Conservation (phyloP, 2,113 vertebrate species). For the Taurulus bubalis region DNA sequence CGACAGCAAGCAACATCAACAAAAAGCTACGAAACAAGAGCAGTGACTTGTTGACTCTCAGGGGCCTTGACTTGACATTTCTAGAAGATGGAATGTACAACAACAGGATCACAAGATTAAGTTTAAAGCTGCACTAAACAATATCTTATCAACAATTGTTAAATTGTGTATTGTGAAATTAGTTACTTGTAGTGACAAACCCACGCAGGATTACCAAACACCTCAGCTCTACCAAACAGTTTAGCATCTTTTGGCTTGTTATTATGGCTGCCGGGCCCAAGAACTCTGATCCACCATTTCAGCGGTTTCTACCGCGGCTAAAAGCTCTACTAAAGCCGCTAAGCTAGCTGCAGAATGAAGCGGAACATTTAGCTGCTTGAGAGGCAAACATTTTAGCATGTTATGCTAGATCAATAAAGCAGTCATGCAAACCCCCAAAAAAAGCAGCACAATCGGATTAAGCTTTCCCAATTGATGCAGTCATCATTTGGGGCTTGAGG, state of each 20-base stretch:
- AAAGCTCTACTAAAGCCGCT: neutral
- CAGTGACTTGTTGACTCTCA: slow-evolving; percentile 15
- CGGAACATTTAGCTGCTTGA: neutral
- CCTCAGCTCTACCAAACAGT: neutral
- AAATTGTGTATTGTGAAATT: neutral
- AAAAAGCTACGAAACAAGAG: slow-evolving; percentile 8
- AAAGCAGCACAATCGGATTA: too few relatives aligned
- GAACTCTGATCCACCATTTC: neutral
- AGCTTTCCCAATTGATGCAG: too few relatives aligned
- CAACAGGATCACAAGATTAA: neutral
- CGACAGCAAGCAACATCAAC: neutral
- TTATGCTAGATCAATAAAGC: too few relatives aligned
- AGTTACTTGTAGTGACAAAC: neutral
- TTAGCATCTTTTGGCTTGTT: neutral
- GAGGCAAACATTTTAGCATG: too few relatives aligned
- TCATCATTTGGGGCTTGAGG: too few relatives aligned
- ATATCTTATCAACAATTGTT: neutral
- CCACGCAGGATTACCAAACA: neutral
- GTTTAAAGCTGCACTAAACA: neutral
- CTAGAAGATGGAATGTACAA: neutral
- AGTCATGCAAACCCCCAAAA: too few relatives aligned
- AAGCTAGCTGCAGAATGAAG: neutral
- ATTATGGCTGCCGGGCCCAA: neutral
- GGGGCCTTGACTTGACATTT: slow-evolving; percentile 11
- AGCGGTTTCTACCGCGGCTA: neutral